Evolutionary conservation across 2,113 vertebrate species (phyloP).

Genomic region (Ariopsis seemanni): DNA sequence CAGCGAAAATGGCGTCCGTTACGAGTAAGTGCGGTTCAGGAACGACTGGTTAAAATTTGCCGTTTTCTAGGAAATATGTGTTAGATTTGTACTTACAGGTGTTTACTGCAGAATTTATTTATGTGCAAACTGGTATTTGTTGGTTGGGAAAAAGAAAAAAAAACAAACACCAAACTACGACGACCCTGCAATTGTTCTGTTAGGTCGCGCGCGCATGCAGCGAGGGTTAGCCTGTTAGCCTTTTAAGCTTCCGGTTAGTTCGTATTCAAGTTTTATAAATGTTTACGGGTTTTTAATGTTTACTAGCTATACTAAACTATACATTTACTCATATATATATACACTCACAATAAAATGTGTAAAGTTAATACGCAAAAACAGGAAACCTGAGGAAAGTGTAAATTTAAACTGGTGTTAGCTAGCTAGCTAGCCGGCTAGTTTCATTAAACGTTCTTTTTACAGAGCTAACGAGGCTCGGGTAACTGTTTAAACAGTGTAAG

Average conservation of each 20-base stretch:
- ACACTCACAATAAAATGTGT: not conserved
- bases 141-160: no score
- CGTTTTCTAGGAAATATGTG: not conserved
- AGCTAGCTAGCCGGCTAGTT: not conserved
- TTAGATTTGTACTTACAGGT: not conserved
- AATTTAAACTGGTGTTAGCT: not conserved
- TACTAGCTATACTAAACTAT: not conserved
- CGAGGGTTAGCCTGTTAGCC: not conserved
- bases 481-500: not conserved
- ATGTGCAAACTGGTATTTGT: not conserved
- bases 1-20: conserved; percentile 69
- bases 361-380: not conserved
- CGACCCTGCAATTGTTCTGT: not conserved
- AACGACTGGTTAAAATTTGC: not conserved
- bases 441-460: not conserved
- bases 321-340: not conserved
- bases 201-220: not conserved
- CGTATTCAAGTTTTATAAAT: not conserved
- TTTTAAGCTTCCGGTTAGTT: not conserved
- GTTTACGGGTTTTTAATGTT: not conserved
- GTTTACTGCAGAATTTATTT: accelerated
- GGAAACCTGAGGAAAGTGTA: not conserved
- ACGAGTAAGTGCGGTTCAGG: conserved; percentile 61
- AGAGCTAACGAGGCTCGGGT: not conserved
- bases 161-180: no score